Evolutionary conservation across 2,113 vertebrate species (phyloP).

Genomic region (Melanostigma gelatinosum): DNA sequence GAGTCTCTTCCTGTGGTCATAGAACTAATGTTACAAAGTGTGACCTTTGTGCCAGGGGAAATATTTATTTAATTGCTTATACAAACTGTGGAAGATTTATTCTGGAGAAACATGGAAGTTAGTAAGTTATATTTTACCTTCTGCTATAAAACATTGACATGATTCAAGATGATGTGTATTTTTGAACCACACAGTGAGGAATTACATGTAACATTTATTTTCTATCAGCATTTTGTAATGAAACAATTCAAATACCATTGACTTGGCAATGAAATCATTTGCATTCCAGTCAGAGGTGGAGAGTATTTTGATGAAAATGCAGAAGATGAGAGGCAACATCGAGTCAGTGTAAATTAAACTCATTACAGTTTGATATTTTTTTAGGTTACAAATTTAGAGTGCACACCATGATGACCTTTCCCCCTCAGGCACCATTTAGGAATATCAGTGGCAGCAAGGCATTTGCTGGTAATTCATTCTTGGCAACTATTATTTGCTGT

Average conservation of each 20-base stretch:
- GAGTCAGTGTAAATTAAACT: constrained; percentile 52
- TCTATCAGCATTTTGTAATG: constrained; percentile 18
- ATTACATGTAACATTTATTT: constrained; percentile 27
- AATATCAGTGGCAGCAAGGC: constrained; percentile 34
- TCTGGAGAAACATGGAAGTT: not conserved
- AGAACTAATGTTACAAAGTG: not conserved
- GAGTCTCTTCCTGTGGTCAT: not conserved
- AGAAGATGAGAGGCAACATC: constrained; percentile 38
- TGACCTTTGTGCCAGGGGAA: not conserved
- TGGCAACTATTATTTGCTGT: constrained; percentile 43
- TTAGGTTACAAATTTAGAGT: constrained; percentile 4
- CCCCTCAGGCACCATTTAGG: constrained; percentile 25
- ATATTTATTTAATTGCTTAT: not conserved
- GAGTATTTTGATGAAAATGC: constrained; percentile 54
- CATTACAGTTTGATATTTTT: constrained; percentile 33
- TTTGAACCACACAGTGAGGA: constrained; percentile 7
- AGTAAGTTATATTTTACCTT: constrained; percentile 11
- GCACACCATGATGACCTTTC: constrained; percentile 38
- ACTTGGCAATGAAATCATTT: constrained; percentile 36
- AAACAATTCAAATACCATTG: constrained; percentile 41
- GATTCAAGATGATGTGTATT: constrained; percentile 10
- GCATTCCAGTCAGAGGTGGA: constrained; percentile 31
- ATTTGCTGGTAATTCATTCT: constrained; percentile 46
- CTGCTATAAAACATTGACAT: not conserved
- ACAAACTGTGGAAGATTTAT: not conserved